These are phyloP conservation scores for Triplophysa dalaica DNA, from an alignment of 2,113 vertebrate genomes.

Conservation along the genomic window DNA sequence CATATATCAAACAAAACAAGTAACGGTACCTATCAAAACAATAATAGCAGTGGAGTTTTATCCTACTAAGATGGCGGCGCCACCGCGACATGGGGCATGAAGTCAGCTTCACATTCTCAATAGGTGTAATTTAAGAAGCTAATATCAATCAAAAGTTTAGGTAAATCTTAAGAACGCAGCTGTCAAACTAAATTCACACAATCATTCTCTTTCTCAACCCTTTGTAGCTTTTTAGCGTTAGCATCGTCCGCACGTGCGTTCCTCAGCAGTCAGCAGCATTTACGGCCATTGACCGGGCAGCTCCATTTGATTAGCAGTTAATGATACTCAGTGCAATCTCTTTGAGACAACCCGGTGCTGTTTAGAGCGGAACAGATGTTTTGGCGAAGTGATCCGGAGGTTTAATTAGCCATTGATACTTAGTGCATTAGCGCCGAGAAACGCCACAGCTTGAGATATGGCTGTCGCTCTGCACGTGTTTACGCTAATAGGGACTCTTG, in stretches of 20 bases:
- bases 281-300: conserved; percentile 61
- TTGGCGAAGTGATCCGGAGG: conserved; percentile 62
- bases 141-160: too few relatives aligned
- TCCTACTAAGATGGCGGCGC: too few relatives aligned
- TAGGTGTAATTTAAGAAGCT: too few relatives aligned
- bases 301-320: conserved; percentile 68
- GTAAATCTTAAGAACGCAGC: too few relatives aligned
- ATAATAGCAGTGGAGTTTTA: too few relatives aligned
- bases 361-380: conserved; percentile 71
- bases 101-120: too few relatives aligned
- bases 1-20: too few relatives aligned
- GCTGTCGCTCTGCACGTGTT: conserved; percentile 28
- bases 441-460: conserved; percentile 59
- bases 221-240: neutral
- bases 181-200: neutral
- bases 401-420: conserved; percentile 73
- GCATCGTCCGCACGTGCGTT: neutral
- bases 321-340: conserved; percentile 69
- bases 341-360: conserved; percentile 66
- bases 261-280: conserved; percentile 51
- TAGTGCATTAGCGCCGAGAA: conserved; percentile 63
- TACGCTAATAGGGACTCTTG: conserved; percentile 29
- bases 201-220: neutral
- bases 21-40: too few relatives aligned
- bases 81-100: too few relatives aligned